Evolutionary conservation across 2,888 invertebrate species (phyloP), one percentile per base, ranked within the genome.

Genomic region (Matsumyia berberina): DNA sequence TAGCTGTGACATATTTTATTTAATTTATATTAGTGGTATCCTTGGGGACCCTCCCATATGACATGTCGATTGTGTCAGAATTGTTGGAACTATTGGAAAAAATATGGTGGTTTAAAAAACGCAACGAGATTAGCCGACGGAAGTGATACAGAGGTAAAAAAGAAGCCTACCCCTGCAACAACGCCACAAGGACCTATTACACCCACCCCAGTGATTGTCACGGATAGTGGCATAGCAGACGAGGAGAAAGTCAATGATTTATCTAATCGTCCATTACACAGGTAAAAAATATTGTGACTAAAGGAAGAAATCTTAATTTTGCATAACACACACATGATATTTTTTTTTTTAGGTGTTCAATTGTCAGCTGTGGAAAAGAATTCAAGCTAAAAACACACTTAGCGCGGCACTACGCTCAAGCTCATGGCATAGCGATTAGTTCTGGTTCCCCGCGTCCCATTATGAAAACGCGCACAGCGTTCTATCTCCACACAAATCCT

Each of bases 71-170:
- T 99, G 83, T 99, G 99, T 92, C 96, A 96, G 88, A 93, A 94
- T 12, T 99, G 99, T 92, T 99, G 98, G 98, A 94, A 94, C 86
- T 98, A 98, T 92, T 99, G 99, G 99, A 99, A 99, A 92, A 98
- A 98, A 92, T 98, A 98, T 92, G 99, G 99, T 76, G 99, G 99
- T 82, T 94, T 99, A 64, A 98, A 98, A 93, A 95, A 95, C 88
- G 93, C 94, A n/a, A 94, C 93, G 42, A 92, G 93, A 87, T 92
- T 89, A 60, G 57, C 93, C 53, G 92, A 92, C 39, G 92, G 92
- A 62, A 92, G 91, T 86, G 93, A 93, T 70, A 88, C 88, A 57
- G 91, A 91, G 35, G 82, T 88, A 57, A 92, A 92, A 82, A 93
- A 93, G 86, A 93, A 90, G 91, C 70, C 87, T 3, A 79, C 83